These are phyloP conservation scores for Taxidea taxus DNA, from an alignment of 2,113 vertebrate species.

Conservation along the genomic window DNA sequence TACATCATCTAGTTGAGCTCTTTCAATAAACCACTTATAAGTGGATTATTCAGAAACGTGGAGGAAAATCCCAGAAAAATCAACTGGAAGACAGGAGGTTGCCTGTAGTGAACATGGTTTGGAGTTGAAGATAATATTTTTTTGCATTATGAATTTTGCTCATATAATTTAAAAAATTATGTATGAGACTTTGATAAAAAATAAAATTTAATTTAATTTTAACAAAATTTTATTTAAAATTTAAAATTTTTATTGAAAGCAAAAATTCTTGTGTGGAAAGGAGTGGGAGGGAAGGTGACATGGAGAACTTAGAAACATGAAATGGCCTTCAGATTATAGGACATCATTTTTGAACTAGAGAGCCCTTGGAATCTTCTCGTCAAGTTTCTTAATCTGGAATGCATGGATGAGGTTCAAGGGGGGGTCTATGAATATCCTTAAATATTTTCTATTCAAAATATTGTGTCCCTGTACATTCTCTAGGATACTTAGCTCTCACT, in stretches of 20 bases:
- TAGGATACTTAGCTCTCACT: not conserved
- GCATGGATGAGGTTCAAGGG: not conserved
- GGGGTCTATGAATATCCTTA: not conserved
- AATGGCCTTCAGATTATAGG: not conserved
- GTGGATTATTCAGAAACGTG: not conserved
- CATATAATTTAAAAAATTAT: not conserved
- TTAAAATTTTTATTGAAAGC: not conserved
- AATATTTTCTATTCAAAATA: not conserved
- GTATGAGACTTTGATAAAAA: not conserved
- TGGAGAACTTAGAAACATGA: not conserved
- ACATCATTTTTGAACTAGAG: not conserved
- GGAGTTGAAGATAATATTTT: not conserved
- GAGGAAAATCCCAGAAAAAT: not conserved
- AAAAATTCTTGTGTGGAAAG: not conserved
- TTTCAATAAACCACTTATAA: not conserved
- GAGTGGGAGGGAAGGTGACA: accelerated
- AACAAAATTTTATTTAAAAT: not conserved
- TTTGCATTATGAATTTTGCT: not conserved
- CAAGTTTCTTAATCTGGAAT: not conserved
- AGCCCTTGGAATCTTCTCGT: not conserved
- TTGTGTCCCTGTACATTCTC: not conserved
- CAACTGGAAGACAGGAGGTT: not conserved
- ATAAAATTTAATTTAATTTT: not conserved
- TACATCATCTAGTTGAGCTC: not conserved
- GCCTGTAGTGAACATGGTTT: not conserved